A percentile compares a stretch with the other conserved stretches of the same genome.
These are phyloP conservation scores for Chloroceryle amazona DNA, from an alignment of 2,797 vertebrate genomes.

Conservation along the genomic window DNA sequence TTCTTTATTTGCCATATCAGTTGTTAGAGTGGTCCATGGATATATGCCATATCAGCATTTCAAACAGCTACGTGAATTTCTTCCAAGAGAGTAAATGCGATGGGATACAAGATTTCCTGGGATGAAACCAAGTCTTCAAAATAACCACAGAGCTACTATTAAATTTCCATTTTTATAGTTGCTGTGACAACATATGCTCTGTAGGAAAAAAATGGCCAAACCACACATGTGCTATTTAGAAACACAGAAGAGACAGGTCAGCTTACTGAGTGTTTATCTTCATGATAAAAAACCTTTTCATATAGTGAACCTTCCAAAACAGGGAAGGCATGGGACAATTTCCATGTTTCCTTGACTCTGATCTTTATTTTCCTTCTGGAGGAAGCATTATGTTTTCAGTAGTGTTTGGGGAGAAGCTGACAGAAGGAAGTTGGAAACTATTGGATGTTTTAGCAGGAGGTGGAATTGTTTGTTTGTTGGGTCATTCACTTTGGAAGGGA, in stretches of 20 bases:
- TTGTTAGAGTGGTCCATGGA: neutral
- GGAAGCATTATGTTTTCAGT: neutral
- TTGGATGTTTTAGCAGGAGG: neutral
- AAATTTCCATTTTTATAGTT: neutral
- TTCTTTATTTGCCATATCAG: neutral
- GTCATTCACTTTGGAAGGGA: neutral
- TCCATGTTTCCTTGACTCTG: neutral
- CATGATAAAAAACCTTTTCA: neutral
- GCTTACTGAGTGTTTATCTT: neutral
- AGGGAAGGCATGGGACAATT: neutral
- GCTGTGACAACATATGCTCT: neutral
- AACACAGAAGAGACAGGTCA: neutral
- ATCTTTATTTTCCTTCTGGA: neutral
- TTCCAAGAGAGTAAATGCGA: neutral
- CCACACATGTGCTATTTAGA: neutral
- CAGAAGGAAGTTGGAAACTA: neutral
- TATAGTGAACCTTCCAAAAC: neutral
- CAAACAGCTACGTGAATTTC: neutral
- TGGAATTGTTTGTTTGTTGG: neutral
- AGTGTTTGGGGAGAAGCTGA: neutral
- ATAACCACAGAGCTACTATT: neutral
- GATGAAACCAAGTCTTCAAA: neutral
- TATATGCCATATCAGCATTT: neutral
- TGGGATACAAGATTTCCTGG: neutral
- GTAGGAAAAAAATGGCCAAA: neutral